Percentiles rank a stretch among this genome's conserved stretches.
phyloP scores from a whole-genome alignment of 2,888 invertebrate genomes.

The Corbicula japonica region DNA sequence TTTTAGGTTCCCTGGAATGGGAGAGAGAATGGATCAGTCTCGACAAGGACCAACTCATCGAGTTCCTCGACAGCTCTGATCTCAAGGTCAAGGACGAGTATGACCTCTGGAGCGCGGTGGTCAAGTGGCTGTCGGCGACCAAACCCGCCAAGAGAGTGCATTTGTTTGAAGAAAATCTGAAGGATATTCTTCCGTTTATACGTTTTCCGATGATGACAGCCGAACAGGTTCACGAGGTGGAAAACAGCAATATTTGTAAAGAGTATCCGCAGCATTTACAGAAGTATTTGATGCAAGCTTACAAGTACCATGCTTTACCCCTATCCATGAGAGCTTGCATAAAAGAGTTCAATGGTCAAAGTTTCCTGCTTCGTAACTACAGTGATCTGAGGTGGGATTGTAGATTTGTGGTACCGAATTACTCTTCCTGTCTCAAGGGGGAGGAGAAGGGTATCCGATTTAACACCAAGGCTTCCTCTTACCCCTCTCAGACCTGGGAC shows the following conservation, averaged over 20 bases:
- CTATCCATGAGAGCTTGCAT: slow-evolving; percentile 82
- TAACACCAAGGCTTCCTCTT: slow-evolving; percentile 85
- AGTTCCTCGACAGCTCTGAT: slow-evolving; percentile 85
- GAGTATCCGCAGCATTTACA: slow-evolving; percentile 86
- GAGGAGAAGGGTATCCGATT: slow-evolving; percentile 84
- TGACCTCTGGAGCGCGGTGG: slow-evolving; percentile 85
- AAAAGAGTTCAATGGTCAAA: slow-evolving; percentile 82
- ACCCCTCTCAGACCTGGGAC: slow-evolving; percentile 86
- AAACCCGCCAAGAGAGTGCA: slow-evolving; percentile 81
- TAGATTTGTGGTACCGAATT: slow-evolving; percentile 83
- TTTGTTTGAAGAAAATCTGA: slow-evolving; percentile 89
- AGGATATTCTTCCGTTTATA: slow-evolving; percentile 92
- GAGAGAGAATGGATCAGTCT: slow-evolving; percentile 83
- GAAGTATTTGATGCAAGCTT: slow-evolving; percentile 85
- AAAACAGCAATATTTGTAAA: slow-evolving; percentile 93
- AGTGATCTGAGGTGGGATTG: slow-evolving; percentile 87
- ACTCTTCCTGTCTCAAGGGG: slow-evolving; percentile 77
- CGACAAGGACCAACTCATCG: slow-evolving; percentile 86
- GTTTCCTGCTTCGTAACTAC: slow-evolving; percentile 86
- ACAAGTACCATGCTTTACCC: slow-evolving; percentile 87
- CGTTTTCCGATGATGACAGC: slow-evolving; percentile 99
- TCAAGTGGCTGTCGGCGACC: slow-evolving; percentile 83
- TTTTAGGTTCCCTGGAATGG: slow-evolving; percentile 84
- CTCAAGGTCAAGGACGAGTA: slow-evolving; percentile 86
- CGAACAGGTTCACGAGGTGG: slow-evolving; percentile 93